A percentile compares a stretch with the other conserved stretches of the same genome.
These are phyloP conservation scores for Perca flavescens DNA, from an alignment of 2,113 vertebrate species.

Conservation along the genomic window DNA sequence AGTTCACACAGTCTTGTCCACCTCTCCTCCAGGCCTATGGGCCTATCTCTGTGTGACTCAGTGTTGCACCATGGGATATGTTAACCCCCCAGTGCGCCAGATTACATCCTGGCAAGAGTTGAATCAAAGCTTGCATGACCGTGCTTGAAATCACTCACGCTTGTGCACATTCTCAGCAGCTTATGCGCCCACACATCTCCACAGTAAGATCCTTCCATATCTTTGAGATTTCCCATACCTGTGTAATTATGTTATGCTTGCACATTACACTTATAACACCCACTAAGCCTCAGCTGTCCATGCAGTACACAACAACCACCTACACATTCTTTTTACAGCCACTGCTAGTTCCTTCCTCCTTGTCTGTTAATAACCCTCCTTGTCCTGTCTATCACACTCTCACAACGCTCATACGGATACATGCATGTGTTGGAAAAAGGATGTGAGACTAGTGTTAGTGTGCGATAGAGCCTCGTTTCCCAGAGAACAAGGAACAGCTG, in stretches of 20 bases:
- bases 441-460: constrained; percentile 69
- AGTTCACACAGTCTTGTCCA: constrained; percentile 11
- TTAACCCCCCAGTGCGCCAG: constrained; percentile 50
- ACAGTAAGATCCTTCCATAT: constrained; percentile 53
- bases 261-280: constrained; percentile 70
- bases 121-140: constrained; percentile 66
- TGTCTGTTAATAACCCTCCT: constrained; percentile 68
- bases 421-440: constrained; percentile 64
- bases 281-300: constrained; percentile 74
- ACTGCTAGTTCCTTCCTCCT: constrained; percentile 69
- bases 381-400: constrained; percentile 54
- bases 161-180: background rate
- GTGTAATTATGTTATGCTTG: constrained; percentile 70
- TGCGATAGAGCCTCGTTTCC: constrained; percentile 64
- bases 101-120: constrained; percentile 67
- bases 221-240: constrained; percentile 66
- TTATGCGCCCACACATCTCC: constrained; percentile 48
- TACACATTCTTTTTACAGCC: constrained; percentile 71
- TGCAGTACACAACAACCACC: constrained; percentile 64
- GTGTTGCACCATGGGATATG: constrained; percentile 57
- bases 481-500: constrained; percentile 72
- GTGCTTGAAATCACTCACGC: constrained; percentile 20
- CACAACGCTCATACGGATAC: constrained; percentile 26
- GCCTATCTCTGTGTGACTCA: constrained; percentile 56
- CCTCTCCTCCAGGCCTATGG: constrained; percentile 22